These are phyloP conservation scores for Pammene fasciana DNA, from an alignment of 2,888 invertebrate genomes.

Conservation along the genomic window DNA sequence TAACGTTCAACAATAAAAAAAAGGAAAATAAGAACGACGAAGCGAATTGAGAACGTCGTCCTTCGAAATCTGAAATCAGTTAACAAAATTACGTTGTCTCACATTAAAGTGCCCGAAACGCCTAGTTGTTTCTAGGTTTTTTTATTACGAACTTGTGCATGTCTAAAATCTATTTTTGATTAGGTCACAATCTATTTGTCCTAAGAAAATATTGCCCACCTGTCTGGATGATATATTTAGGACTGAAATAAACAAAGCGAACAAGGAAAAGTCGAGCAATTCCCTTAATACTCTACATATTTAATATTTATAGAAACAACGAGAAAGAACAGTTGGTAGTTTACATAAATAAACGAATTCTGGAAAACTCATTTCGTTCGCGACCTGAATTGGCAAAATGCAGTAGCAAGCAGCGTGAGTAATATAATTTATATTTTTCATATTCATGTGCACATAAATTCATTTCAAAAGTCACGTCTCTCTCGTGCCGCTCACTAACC, in stretches of 20 bases:
- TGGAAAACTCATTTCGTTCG: constrained; percentile 5
- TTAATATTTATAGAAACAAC: not conserved
- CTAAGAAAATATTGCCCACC: constrained; percentile 5
- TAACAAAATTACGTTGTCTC: too few relatives aligned
- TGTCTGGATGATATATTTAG: constrained; percentile 16
- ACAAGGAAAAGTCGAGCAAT: not conserved
- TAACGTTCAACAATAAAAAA: too few relatives aligned
- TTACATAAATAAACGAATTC: constrained; percentile 5
- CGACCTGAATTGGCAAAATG: constrained; percentile 7
- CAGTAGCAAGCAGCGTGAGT: constrained; percentile 1
- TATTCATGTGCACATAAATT: constrained; percentile 4
- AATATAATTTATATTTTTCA: not conserved
- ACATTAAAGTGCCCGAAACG: too few relatives aligned
- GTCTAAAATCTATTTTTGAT: too few relatives aligned
- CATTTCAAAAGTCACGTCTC: constrained; percentile 32
- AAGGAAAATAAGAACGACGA: too few relatives aligned
- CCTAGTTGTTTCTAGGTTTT: too few relatives aligned
- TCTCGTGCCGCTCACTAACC: constrained; percentile 44
- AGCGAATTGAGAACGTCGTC: too few relatives aligned
- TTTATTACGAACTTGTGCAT: too few relatives aligned
- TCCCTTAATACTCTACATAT: not conserved
- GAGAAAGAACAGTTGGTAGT: not conserved
- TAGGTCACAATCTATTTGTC: too few relatives aligned
- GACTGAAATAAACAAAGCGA: not conserved
- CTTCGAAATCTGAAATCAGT: too few relatives aligned